These are phyloP conservation scores for Eurystomus gularis DNA, from an alignment of 2,113 vertebrate genomes.

Conservation along the genomic window DNA sequence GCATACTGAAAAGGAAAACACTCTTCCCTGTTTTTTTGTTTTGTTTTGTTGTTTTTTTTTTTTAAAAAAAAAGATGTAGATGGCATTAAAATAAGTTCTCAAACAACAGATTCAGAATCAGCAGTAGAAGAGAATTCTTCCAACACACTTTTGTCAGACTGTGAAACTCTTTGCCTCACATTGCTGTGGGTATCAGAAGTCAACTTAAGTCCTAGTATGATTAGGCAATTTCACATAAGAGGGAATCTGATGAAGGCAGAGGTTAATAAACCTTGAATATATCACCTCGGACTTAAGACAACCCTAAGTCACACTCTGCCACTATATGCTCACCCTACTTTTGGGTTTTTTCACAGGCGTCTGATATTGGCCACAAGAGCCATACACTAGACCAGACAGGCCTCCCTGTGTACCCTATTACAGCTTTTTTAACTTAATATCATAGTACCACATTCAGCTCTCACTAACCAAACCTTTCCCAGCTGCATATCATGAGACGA, in stretches of 20 bases:
- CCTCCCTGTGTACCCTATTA: not conserved
- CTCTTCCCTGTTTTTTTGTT: not conserved
- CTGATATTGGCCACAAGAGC: not conserved
- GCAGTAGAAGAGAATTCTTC: not conserved
- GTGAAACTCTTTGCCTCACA: not conserved
- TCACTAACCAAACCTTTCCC: not conserved
- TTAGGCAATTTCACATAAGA: not conserved
- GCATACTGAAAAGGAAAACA: not conserved
- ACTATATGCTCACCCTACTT: not conserved
- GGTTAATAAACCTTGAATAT: not conserved
- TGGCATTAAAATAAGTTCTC: not conserved
- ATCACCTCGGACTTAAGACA: not conserved
- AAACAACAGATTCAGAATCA: not conserved
- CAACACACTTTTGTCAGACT: not conserved
- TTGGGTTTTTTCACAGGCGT: not conserved
- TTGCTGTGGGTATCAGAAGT: not conserved
- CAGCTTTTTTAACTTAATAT: not conserved
- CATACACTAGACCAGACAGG: no score
- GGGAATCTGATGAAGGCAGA: not conserved
- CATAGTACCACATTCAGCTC: not conserved
- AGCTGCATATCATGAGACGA: not conserved
- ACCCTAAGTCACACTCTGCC: not conserved
- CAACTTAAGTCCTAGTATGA: not conserved
- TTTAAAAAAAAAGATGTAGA: not conserved
- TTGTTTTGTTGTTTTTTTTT: not conserved